Base-by-base conservation (phyloP, 2,888 invertebrate species). In the Thymelicus acteon region DNA sequence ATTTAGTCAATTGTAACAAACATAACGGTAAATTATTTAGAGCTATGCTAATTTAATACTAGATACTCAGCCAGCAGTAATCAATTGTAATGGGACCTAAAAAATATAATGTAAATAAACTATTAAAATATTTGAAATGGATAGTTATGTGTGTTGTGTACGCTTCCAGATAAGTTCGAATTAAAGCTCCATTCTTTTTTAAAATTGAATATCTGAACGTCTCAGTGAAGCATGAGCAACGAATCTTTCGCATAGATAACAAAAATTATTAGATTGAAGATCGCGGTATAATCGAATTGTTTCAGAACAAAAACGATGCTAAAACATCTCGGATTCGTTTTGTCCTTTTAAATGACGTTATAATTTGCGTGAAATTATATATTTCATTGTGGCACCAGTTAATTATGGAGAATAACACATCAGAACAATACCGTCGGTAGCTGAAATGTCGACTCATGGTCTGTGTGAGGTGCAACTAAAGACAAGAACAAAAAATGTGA, bases 341-440 rank as follows among this genome's bases (percentile, higher is more conserved):
- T 74, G 75, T 74, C 73, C 72, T 60, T 75, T 76, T 77, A 85
- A 87, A 88, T 87, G 80, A 81, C 71, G 73, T 83, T 85, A 81
- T 90, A 87, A 92, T 88, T 81, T 72, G 82, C 91, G 86, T 93
- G 92, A 92, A 93, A 93, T 92, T 87, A 87, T 83, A 77, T 80
- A 85, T 83, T 76, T 76, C 76, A 75, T 76, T 78, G 77, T 81
- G 75, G 78, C 89, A 87, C 83, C 84, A 84, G 76, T 80, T 85
- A 87, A 92, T 92, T 90, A 87, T 79, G 74, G 74, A 72, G 82
- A 86, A 82, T 86, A 88, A 87, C 82, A 83, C 75, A 80, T 81
- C 80, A 80, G 79, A 79, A 82, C 82, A 84, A 82, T 77, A 74
- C 72, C 24, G 62, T 68, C 67, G 62, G 72, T 73, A 49, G 71